Base-by-base conservation (phyloP, 2,797 vertebrate species). In the Craterocephalus amniculus region DNA sequence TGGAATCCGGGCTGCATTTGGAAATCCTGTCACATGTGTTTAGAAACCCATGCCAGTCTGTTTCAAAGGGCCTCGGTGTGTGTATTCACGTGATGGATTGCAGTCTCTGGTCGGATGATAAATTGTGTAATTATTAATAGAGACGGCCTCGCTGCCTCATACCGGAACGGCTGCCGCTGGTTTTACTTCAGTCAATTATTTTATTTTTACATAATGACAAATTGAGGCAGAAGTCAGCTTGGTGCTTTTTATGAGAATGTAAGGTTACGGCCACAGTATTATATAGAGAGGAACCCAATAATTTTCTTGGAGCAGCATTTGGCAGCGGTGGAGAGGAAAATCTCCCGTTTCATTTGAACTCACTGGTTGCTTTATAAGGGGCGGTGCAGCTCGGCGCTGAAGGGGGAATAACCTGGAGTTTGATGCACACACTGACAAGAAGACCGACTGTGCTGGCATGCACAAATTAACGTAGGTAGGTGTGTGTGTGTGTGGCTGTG, bases 61-160 rank as follows among this genome's bases (percentile, higher is more conserved):
- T 27, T 67, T 70, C 72, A 58, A 63, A 60, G 70, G 3, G 66
- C 35, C 59, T 75, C 51, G 32, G 68, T 35, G 24, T 67, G 60
- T 40, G 66, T 32, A 58, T 76, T 26, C 58, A 63, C 8, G 38
- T 73, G 78, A 68, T 70, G 56, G 36, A 35, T 56, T 35, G 32
- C 29, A 24, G 55, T 67, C 83, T 78, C 70, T 67, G 73, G 72
- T 81, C 64, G 65, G 66, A 63, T 80, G 80, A 92, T 85, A 59
- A 81, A 90, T 85, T 80, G 79, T 84, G 77, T 88, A 89, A 91
- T 90, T 91, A 91, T 92, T 92, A 88, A 91, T 84, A 83, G 80
- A 70, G 70, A 72, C 36, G 24, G 62, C 65, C 13, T 35, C 55
- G 58, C 27, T 4, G 34, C 58, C 58, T 62, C 52, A 45, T 48